phyloP scores from a whole-genome alignment of 2,888 invertebrate species.

The Noctuana brunneofusca region DNA sequence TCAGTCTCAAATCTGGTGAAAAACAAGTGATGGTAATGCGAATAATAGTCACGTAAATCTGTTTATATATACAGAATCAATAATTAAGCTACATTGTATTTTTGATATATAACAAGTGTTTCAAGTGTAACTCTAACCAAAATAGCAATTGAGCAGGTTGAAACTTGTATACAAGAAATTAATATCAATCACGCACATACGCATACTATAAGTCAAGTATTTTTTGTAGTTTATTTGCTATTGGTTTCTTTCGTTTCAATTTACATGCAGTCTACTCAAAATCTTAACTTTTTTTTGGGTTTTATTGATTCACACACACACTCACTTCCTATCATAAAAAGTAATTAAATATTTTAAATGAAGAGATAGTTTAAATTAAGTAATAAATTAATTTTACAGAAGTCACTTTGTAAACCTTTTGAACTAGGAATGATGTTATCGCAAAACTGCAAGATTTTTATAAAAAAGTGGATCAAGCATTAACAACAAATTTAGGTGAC shows the following conservation, averaged over 20 bases:
- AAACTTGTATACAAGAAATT: neutral
- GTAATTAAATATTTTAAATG: no score
- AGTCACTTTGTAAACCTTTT: neutral
- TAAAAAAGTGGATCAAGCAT: neutral
- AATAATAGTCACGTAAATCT: conserved; percentile 63
- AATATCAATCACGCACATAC: conserved; percentile 6
- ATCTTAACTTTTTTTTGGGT: no score
- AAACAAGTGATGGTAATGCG: conserved; percentile 68
- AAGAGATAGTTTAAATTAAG: neutral
- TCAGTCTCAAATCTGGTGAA: conserved; percentile 56
- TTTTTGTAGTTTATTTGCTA: neutral
- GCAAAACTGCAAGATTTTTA: neutral
- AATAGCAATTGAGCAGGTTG: neutral
- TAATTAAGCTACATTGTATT: conserved; percentile 37
- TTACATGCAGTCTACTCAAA: neutral
- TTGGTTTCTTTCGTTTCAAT: conserved; percentile 1
- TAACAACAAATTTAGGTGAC: neutral
- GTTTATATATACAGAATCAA: conserved; percentile 58
- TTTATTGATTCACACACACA: no score
- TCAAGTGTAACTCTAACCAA: conserved; percentile 2
- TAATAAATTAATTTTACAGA: neutral
- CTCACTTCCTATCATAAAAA: no score
- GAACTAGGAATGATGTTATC: neutral
- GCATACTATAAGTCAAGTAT: neutral
- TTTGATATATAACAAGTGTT: conserved; percentile 17